These are phyloP conservation scores for Danaus plexippus DNA, from an alignment of 1,140 invertebrate species.

Conservation along the genomic window DNA sequence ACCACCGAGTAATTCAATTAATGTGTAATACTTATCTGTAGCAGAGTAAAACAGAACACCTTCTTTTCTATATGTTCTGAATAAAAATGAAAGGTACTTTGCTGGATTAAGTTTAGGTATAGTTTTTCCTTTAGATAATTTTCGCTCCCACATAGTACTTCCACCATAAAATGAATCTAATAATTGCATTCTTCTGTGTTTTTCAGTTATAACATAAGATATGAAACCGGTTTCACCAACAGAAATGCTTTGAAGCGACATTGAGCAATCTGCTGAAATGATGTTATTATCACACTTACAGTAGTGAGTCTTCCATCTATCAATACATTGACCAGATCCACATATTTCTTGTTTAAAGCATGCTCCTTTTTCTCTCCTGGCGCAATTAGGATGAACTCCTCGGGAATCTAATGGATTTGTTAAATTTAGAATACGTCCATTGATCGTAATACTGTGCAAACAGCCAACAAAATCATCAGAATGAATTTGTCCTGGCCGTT, in stretches of 20 bases:
- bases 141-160: constrained; percentile 78
- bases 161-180: constrained; percentile 83
- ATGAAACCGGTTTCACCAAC: constrained; percentile 83
- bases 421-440: constrained; percentile 85
- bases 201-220: constrained; percentile 86
- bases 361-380: constrained; percentile 74
- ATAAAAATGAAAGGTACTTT: constrained; percentile 85
- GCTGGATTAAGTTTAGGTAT: constrained; percentile 59
- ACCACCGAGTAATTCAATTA: constrained; percentile 81
- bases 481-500: constrained; percentile 88
- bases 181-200: constrained; percentile 87
- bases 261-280: constrained; percentile 84
- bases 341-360: constrained; percentile 77
- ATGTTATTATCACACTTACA: constrained; percentile 80
- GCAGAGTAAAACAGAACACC: constrained; percentile 87
- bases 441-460: constrained; percentile 90
- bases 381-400: constrained; percentile 83
- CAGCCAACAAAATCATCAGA: constrained; percentile 95
- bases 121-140: constrained; percentile 55
- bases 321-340: constrained; percentile 82
- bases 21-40: constrained; percentile 90
- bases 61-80: constrained; percentile 82
- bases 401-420: constrained; percentile 81
- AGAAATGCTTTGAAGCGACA: constrained; percentile 84
- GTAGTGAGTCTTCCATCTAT: constrained; percentile 83